Evolutionary conservation across 2,888 invertebrate genomes (phyloP).

Genomic region (Caenorhabditis imperialis): DNA sequence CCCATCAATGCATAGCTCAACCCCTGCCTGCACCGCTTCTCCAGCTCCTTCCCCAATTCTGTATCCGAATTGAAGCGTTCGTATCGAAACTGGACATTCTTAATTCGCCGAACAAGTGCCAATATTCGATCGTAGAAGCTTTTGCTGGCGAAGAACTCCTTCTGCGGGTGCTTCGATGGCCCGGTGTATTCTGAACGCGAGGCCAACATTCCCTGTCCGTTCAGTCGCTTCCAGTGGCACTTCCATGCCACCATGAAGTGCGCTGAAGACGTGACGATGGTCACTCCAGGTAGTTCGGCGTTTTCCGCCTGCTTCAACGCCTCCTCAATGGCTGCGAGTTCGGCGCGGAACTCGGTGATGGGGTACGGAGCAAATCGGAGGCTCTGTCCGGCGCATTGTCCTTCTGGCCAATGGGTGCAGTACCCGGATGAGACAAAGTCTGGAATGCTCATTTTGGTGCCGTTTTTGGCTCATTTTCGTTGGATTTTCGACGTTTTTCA

Average conservation of each 20-base stretch:
- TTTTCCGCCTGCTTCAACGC: conserved; percentile 44
- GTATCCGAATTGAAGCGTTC: not conserved
- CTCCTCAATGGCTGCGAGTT: conserved; percentile 61
- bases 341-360: conserved; percentile 61
- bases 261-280: conserved; percentile 18
- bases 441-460: conserved; percentile 3
- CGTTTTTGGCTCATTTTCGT: too few species aligned
- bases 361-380: conserved; percentile 58
- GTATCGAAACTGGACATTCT: conserved; percentile 23
- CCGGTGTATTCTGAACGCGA: too few species aligned
- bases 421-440: conserved; percentile 43
- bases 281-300: conserved; percentile 12
- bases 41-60: conserved; percentile 28
- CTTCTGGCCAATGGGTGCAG: conserved; percentile 50
- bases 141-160: not conserved
- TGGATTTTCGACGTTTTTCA: too few species aligned
- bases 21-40: conserved; percentile 38
- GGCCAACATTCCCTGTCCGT: too few species aligned
- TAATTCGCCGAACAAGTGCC: conserved; percentile 18
- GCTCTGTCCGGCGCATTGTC: conserved; percentile 30
- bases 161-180: not conserved
- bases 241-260: conserved; percentile 42
- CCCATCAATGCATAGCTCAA: conserved; percentile 22
- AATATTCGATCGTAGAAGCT: conserved; percentile 33
- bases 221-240: conserved; percentile 17